phyloP scores from a whole-genome alignment of 2,797 vertebrate genomes.

The Loris lydekkerianus region DNA sequence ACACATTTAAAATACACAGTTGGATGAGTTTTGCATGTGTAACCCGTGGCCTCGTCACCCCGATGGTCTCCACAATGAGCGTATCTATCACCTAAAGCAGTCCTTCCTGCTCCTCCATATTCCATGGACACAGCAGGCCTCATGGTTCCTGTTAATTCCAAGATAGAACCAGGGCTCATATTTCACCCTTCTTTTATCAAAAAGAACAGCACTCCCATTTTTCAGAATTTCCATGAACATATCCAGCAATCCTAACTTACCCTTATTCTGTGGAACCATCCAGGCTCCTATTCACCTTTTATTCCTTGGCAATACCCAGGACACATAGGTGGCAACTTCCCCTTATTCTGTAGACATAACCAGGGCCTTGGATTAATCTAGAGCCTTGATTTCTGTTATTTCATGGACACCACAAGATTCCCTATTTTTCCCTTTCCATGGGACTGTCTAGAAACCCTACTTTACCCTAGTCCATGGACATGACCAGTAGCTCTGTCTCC shows the following conservation, averaged over 20 bases:
- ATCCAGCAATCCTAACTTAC: neutral
- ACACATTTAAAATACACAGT: neutral
- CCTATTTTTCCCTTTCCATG: neutral
- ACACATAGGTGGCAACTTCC: neutral
- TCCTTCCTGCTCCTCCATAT: neutral
- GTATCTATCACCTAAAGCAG: neutral
- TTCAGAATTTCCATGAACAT: neutral
- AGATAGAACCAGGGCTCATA: neutral
- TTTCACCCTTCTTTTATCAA: neutral
- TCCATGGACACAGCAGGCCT: neutral
- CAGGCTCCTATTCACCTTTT: neutral
- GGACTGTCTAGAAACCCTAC: neutral
- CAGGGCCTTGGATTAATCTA: neutral
- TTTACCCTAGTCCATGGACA: neutral
- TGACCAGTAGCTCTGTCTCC: too few relatives aligned
- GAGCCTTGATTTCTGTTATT: neutral
- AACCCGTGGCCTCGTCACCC: neutral
- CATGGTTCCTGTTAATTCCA: neutral
- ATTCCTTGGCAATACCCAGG: neutral
- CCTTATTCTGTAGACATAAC: neutral
- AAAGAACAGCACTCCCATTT: neutral
- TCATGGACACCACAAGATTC: neutral
- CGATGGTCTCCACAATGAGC: neutral
- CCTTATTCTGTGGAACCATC: neutral
- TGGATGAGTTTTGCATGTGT: neutral